phyloP scores from a whole-genome alignment of 2,888 invertebrate species.

The Drosophila siamana region DNA sequence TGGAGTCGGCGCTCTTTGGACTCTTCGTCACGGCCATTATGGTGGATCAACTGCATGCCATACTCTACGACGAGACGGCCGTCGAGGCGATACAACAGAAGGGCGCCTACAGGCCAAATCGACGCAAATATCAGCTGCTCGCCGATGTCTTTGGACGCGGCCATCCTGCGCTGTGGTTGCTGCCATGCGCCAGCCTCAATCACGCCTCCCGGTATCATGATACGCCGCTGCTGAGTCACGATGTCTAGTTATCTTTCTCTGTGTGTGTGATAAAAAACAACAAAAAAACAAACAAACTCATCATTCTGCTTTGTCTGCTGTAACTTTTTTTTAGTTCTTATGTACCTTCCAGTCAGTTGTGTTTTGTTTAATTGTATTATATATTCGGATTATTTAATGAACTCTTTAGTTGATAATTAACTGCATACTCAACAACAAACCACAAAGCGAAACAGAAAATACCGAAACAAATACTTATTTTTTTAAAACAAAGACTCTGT shows the following conservation, averaged over 20 bases:
- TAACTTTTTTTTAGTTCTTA: constrained; percentile 5
- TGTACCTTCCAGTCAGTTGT: background rate
- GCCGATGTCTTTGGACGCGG: constrained; percentile 92
- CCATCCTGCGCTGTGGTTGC: constrained; percentile 90
- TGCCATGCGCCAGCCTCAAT: constrained; percentile 88
- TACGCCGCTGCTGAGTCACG: constrained; percentile 84
- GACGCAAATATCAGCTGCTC: constrained; percentile 88
- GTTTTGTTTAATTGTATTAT: constrained; percentile 55
- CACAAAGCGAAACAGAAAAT: background rate
- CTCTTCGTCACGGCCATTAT: constrained; percentile 95
- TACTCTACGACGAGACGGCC: constrained; percentile 93
- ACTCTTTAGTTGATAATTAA: constrained; percentile 54
- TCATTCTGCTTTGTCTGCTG: constrained; percentile 21
- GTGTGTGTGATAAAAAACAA: constrained; percentile 30
- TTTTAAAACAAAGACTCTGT: constrained; percentile 37
- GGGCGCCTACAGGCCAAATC: constrained; percentile 88
- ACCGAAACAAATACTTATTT: constrained; percentile 36
- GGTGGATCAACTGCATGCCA: constrained; percentile 93
- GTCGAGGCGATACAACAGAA: constrained; percentile 91
- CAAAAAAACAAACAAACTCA: background rate
- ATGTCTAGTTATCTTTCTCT: constrained; percentile 75
- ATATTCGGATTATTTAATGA: constrained; percentile 56
- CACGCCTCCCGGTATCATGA: constrained; percentile 83
- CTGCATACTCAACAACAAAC: constrained; percentile 45
- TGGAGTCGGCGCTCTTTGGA: constrained; percentile 94